Evolutionary conservation across 1,140 invertebrate genomes (phyloP).

Genomic region (Palaemon carinicauda): DNA sequence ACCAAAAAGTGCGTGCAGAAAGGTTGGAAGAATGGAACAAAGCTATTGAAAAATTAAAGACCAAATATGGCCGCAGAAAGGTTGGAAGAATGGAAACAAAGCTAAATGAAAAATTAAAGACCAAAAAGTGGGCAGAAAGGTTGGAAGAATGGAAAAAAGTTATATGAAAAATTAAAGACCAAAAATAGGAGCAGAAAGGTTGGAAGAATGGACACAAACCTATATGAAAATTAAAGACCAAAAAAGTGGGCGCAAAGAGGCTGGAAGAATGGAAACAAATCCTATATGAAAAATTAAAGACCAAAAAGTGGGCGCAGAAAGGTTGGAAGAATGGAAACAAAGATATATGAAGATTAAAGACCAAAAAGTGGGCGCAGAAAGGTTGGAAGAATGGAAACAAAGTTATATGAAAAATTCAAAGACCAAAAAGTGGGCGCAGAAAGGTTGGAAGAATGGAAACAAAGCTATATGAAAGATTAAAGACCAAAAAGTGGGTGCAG

Average conservation of each 20-base stretch:
- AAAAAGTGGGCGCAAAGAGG: neutral
- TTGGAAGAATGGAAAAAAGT: too few species aligned
- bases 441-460: neutral
- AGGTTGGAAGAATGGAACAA: neutral
- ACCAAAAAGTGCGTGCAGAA: neutral
- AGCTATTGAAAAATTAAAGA: neutral
- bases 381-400: too few species aligned
- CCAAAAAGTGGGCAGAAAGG: too few species aligned
- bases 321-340: too few species aligned
- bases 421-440: too few species aligned
- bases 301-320: too few species aligned
- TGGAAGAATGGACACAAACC: neutral
- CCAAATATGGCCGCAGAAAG: neutral
- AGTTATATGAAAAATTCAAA: too few species aligned
- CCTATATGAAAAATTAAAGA: neutral
- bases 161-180: too few species aligned
- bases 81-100: neutral
- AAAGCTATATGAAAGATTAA: neutral
- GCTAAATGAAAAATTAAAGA: neutral
- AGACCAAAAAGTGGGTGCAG: neutral
- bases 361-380: too few species aligned
- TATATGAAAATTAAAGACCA: neutral
- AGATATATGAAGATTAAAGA: too few species aligned
- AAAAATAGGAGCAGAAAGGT: neutral
- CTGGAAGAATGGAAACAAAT: neutral